Percentiles rank a stretch among this genome's conserved stretches.
Conservation (phyloP, 2,113 vertebrate genomes). For the Cavia aperea region DNA sequence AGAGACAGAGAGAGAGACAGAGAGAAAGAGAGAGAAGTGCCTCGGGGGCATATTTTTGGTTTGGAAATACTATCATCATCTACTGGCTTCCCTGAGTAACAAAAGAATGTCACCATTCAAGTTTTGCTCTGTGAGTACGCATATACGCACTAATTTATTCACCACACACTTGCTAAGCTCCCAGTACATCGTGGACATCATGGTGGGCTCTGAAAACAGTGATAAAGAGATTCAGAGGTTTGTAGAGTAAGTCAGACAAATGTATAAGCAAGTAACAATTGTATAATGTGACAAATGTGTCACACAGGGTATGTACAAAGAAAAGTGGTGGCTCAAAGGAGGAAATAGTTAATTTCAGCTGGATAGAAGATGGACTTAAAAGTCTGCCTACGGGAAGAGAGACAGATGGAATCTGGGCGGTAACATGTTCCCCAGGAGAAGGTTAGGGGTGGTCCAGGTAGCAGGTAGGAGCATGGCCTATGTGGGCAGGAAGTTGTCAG, state of each 20-base stretch:
- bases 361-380: neutral
- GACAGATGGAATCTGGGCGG: neutral
- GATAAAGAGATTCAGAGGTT: neutral
- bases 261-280: neutral
- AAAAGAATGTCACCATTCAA: constrained; percentile 26
- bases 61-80: constrained; percentile 23
- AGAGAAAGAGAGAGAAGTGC: neutral
- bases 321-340: neutral
- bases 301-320: neutral
- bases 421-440: neutral
- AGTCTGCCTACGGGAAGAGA: neutral
- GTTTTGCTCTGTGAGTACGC: neutral
- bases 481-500: neutral
- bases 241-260: neutral
- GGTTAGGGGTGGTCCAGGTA: neutral
- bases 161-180: neutral
- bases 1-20: neutral
- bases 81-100: neutral
- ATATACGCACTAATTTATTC: neutral
- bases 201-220: neutral
- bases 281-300: neutral
- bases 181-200: neutral
- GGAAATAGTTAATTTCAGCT: neutral
- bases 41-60: constrained; percentile 27
- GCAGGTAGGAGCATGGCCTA: neutral